A percentile compares a stretch with the other conserved stretches of the same genome.
Evolutionary conservation across 2,888 invertebrate species (phyloP).

Genomic region (Chymomyza procnemis): DNA sequence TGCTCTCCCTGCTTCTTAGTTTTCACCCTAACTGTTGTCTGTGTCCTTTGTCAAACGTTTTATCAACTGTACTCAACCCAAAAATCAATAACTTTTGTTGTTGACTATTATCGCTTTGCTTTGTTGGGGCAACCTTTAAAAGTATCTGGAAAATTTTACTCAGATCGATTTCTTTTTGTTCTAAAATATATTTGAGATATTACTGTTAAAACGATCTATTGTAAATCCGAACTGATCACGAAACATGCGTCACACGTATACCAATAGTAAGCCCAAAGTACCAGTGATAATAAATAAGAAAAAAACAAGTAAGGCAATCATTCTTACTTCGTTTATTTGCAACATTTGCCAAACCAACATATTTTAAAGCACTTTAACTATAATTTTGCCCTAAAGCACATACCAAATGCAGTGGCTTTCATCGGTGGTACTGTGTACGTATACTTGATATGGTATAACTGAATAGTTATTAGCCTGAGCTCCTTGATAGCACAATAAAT

Average conservation of each 20-base stretch:
- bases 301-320: slow-evolving; percentile 1
- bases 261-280: background rate
- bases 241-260: slow-evolving; percentile 12
- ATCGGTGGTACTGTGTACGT: background rate
- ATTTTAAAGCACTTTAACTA: slow-evolving; percentile 24
- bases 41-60: slow-evolving; percentile 21
- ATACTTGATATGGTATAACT: background rate
- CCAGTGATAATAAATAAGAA: background rate
- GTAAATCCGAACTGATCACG: slow-evolving; percentile 3
- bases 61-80: slow-evolving; percentile 37
- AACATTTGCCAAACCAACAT: slow-evolving; percentile 17
- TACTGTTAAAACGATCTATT: background rate
- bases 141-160: background rate
- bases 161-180: background rate
- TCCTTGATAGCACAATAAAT: slow-evolving; percentile 50
- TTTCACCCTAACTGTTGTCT: background rate
- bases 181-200: background rate
- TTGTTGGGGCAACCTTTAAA: slow-evolving; percentile 19
- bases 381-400: background rate
- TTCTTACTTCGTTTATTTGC: slow-evolving; percentile 3
- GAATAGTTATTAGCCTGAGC: background rate
- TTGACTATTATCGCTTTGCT: slow-evolving; percentile 5
- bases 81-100: slow-evolving; percentile 32
- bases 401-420: slow-evolving; percentile 13
- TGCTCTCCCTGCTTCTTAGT: slow-evolving; percentile 28